Evolutionary conservation across 2,113 vertebrate species (phyloP).

Genomic region (Ophthalmotilapia sp.): DNA sequence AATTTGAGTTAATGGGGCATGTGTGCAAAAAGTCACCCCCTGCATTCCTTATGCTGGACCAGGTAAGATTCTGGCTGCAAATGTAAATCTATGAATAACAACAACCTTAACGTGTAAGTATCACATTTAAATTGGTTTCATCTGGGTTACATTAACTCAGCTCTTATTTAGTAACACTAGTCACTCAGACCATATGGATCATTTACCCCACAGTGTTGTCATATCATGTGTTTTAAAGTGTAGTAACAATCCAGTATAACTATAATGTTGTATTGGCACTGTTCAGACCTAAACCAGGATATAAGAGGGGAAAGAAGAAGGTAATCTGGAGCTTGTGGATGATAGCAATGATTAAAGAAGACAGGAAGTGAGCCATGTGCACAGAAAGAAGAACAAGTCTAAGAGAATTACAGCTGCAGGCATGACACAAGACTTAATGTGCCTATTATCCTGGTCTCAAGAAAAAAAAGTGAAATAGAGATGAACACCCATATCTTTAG

Average conservation of each 20-base stretch:
- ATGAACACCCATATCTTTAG: neutral
- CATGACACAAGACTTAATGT: neutral
- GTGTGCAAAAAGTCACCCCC: neutral
- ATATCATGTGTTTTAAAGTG: neutral
- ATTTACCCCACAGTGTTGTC: neutral
- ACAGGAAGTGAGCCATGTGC: neutral
- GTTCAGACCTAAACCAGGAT: neutral
- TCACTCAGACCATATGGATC: neutral
- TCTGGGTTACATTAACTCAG: neutral
- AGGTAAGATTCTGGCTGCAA: neutral
- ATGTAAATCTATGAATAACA: neutral
- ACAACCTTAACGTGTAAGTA: neutral
- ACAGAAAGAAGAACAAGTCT: neutral
- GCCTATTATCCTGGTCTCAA: neutral
- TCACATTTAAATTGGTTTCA: neutral
- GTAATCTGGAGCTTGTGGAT: neutral
- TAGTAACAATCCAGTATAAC: neutral
- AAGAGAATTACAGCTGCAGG: neutral
- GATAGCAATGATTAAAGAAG: neutral
- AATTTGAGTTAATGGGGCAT: neutral
- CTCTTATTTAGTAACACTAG: neutral
- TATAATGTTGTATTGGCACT: fast-evolving
- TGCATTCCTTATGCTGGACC: neutral
- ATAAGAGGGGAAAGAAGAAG: neutral
- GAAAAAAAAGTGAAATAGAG: neutral